These are phyloP conservation scores for Podabrus alpinus DNA, from an alignment of 2,888 invertebrate genomes.

Conservation along the genomic window DNA sequence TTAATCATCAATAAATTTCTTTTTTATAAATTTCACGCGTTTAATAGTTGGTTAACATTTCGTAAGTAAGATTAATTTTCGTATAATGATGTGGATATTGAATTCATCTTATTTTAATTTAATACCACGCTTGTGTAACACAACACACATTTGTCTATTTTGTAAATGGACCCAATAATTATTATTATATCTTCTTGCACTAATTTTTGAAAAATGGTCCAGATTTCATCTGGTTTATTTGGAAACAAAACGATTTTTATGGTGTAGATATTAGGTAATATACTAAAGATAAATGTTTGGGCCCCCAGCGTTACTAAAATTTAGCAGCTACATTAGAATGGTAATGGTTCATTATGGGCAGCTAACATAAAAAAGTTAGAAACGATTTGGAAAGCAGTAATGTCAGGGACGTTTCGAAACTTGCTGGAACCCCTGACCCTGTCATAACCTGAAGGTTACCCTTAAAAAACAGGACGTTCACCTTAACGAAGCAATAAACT, in stretches of 20 bases:
- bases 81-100: not conserved
- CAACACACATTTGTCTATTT: not conserved
- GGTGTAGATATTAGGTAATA: not conserved
- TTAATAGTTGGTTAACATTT: not conserved
- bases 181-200: not conserved
- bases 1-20: not conserved
- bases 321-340: not conserved
- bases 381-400: not conserved
- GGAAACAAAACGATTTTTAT: too few relatives aligned
- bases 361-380: not conserved
- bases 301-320: not conserved
- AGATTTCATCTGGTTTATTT: too few relatives aligned
- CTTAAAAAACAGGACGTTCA: not conserved
- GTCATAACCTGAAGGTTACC: not conserved
- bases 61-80: not conserved
- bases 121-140: not conserved
- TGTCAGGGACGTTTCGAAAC: not conserved
- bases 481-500: not conserved
- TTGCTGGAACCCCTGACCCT: not conserved
- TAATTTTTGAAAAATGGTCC: not conserved
- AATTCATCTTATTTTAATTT: not conserved
- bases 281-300: not conserved
- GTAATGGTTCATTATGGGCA: not conserved
- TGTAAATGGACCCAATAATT: not conserved
- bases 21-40: not conserved